Base-by-base conservation (phyloP, 2,888 invertebrate species). In the Ceratothoa steindachneri region DNA sequence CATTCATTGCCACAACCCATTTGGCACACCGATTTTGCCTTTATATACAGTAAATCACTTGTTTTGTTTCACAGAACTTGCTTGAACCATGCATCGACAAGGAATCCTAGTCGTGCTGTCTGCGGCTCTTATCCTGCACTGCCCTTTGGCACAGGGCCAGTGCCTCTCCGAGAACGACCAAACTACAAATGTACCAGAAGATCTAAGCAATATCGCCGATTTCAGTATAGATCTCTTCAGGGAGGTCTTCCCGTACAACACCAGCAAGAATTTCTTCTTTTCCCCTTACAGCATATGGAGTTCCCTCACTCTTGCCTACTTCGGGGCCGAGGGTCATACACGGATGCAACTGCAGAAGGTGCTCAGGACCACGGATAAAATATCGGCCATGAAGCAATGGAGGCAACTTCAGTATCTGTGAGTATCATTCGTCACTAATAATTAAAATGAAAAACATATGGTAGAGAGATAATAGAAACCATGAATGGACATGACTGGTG, bases 221-320 rank as follows among this genome's bases (percentile, higher is more conserved):
- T 79, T 79, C 76, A 69, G 76, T 24, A 29, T 79, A 30, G 72
- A 74, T 5, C 71, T 79, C 22, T 76, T 79, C 70, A 69, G 67
- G 53, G 70, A 69, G 29, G 28, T 79, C 28, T 79, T 74, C 68
- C 79, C 79, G 1, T 76, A 79, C 74, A 79, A 76, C 41, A 12
- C 69, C 60, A 73, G 69, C n/a, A 28, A 29, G 67, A 94, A 93
- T 84, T 85, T 94, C 65, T 93, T 95, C 87, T 93, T 93, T 84
- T 94, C 94, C 12, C 94, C 94, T 0, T 91, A 91, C 85, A 93
- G 93, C 80, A 90, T 93, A n/a, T 91, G 93, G 83, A 91, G 93
- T 81, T 90, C 93, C 0, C 83, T 95, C 30, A 84, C 90, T 66
- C 85, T 94, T 75, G 91, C 92, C 0, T 93, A 93, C 83, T 92